Conservation (phyloP, 2,797 vertebrate genomes). For the Rallus crepitans region DNA sequence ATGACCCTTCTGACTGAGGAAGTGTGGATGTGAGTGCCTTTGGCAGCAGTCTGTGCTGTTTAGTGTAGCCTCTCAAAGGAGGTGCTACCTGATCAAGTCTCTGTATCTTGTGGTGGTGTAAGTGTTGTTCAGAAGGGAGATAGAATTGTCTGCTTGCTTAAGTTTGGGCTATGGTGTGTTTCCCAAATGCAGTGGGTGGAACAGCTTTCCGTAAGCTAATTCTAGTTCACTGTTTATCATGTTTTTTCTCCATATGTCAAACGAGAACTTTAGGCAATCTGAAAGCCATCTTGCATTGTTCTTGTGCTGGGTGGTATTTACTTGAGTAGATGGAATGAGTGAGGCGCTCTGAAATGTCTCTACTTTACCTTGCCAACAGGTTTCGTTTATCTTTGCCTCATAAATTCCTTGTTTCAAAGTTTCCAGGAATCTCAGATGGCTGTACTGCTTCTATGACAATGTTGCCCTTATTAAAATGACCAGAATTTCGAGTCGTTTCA, state of each 20-base stretch:
- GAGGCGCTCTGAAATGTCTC: neutral
- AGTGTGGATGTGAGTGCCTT: neutral
- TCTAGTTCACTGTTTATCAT: conserved; percentile 34
- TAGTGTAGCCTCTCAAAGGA: neutral
- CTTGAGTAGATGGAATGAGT: neutral
- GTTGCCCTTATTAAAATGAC: neutral
- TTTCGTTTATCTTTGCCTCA: neutral
- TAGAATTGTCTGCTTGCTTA: neutral
- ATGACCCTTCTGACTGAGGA: neutral
- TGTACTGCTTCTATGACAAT: neutral
- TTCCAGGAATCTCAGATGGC: conserved; percentile 24
- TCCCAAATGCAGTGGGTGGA: conserved; percentile 50
- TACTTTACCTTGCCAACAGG: neutral
- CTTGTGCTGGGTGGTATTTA: neutral
- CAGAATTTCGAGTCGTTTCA: neutral
- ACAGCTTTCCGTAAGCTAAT: conserved; percentile 32
- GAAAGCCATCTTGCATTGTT: conserved; percentile 29
- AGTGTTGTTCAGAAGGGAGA: neutral
- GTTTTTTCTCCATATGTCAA: conserved; percentile 48
- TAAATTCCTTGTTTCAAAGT: neutral
- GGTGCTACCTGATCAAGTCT: neutral
- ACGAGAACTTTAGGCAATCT: conserved; percentile 20
- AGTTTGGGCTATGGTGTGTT: conserved; percentile 21
- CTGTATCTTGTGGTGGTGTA: neutral
- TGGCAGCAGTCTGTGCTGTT: neutral